Conservation (phyloP, 2,797 vertebrate genomes). For the Sandelia bainsii region DNA sequence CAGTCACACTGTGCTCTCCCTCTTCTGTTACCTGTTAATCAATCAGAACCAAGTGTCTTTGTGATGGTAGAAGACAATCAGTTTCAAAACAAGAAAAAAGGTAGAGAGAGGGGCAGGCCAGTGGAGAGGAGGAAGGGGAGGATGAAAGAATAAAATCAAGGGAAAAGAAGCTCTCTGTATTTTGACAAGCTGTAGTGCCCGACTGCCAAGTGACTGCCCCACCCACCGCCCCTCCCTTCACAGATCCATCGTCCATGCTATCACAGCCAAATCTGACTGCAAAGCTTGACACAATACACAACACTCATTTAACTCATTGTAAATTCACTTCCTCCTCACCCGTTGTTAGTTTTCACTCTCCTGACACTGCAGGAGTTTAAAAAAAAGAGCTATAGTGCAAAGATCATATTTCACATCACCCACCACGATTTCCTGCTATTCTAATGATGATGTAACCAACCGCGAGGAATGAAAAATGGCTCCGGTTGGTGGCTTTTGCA, state of each 20-base stretch:
- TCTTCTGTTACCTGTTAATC: constrained; percentile 89
- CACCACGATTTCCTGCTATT: constrained; percentile 73
- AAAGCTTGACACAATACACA: constrained; percentile 2
- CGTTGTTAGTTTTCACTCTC: constrained; percentile 38
- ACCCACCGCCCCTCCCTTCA: constrained; percentile 20
- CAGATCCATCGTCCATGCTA: constrained; percentile 26
- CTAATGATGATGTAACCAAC: constrained; percentile 78
- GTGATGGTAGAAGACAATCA: constrained; percentile 92
- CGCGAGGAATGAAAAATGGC: constrained; percentile 80
- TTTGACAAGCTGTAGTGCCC: constrained; percentile 71
- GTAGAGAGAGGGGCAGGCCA: constrained; percentile 84
- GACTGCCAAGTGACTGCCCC: constrained; percentile 70
- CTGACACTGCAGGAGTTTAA: constrained; percentile 54
- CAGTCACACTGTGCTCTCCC: constrained; percentile 89
- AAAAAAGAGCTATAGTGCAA: constrained; percentile 53
- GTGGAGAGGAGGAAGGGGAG: constrained; percentile 75
- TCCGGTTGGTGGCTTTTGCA: constrained; percentile 86
- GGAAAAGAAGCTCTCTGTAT: constrained; percentile 83
- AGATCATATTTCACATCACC: constrained; percentile 61
- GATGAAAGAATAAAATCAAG: constrained; percentile 67
- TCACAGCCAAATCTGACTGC: constrained; percentile 24
- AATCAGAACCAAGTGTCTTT: constrained; percentile 91
- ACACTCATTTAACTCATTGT: constrained; percentile 8
- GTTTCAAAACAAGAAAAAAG: constrained; percentile 87
- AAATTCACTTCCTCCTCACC: constrained; percentile 20